A percentile compares a stretch with the other conserved stretches of the same genome.
phyloP scores from a whole-genome alignment of 1,140 invertebrate genomes.

The Adoxophyes honmai region DNA sequence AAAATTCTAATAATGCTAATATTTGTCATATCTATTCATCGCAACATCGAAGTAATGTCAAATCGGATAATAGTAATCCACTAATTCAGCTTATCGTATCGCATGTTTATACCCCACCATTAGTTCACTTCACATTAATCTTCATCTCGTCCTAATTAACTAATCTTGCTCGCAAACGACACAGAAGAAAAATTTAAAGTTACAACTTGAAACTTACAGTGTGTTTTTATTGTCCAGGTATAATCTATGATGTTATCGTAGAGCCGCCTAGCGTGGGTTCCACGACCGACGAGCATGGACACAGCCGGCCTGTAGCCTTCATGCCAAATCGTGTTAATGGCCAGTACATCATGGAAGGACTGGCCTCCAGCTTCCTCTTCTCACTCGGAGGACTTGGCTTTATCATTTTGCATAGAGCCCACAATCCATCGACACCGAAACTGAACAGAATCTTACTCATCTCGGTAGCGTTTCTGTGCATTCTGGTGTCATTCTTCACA shows the following conservation, averaged over 20 bases:
- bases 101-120: no score
- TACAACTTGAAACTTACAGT: no score
- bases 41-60: no score
- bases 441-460: slow-evolving; percentile 95
- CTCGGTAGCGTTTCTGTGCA: slow-evolving; percentile 94
- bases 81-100: no score
- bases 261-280: slow-evolving; percentile 98
- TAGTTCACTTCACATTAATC: no score
- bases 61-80: no score
- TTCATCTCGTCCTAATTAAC: no score
- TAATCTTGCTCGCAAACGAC: no score
- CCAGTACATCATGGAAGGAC: slow-evolving; percentile 99
- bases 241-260: slow-evolving; percentile 99
- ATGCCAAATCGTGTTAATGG: slow-evolving; percentile 99
- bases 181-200: no score
- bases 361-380: slow-evolving; percentile 97
- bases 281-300: slow-evolving; percentile 97
- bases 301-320: slow-evolving; percentile 96
- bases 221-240: slow-evolving; percentile 82
- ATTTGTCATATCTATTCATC: no score
- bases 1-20: no score
- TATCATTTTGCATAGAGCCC: slow-evolving; percentile 96
- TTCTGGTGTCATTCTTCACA: slow-evolving; percentile 96
- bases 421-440: slow-evolving; percentile 93
- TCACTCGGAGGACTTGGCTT: slow-evolving; percentile 97